Evolutionary conservation across 2,797 vertebrate genomes (phyloP).

Genomic region (Xenops minutus): DNA sequence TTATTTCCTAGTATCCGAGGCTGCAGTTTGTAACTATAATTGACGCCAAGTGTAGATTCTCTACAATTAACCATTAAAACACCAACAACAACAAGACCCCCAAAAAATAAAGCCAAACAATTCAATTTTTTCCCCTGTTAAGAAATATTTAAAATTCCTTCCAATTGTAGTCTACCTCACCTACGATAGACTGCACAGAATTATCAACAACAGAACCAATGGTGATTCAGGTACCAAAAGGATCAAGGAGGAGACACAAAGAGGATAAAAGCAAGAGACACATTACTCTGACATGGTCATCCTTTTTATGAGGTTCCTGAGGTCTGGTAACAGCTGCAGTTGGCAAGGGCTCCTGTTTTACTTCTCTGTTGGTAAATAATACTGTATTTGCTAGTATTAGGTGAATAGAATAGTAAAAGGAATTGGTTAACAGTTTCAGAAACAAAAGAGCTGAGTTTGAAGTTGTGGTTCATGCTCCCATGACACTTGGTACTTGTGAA

Average conservation of each 20-base stretch:
- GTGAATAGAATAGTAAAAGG: neutral
- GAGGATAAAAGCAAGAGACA: neutral
- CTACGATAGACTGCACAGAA: neutral
- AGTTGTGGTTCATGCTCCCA: neutral
- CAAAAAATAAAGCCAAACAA: no score
- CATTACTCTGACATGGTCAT: neutral
- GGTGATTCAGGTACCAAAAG: neutral
- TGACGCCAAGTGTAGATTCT: slow-evolving; percentile 7
- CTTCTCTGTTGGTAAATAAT: neutral
- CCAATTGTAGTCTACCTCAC: neutral
- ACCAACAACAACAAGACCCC: neutral
- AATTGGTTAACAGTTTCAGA: neutral
- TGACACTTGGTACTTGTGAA: neutral
- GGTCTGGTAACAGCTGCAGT: neutral
- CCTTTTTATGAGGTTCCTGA: neutral
- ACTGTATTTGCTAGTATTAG: neutral
- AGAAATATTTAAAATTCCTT: neutral
- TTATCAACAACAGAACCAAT: neutral
- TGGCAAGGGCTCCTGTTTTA: neutral
- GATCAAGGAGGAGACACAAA: neutral
- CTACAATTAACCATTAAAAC: neutral
- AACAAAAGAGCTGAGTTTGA: neutral
- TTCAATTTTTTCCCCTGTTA: neutral
- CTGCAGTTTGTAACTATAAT: neutral
- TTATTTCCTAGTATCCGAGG: slow-evolving; percentile 43